phyloP scores from a whole-genome alignment of 2,888 invertebrate species.

The Lasius platythorax region DNA sequence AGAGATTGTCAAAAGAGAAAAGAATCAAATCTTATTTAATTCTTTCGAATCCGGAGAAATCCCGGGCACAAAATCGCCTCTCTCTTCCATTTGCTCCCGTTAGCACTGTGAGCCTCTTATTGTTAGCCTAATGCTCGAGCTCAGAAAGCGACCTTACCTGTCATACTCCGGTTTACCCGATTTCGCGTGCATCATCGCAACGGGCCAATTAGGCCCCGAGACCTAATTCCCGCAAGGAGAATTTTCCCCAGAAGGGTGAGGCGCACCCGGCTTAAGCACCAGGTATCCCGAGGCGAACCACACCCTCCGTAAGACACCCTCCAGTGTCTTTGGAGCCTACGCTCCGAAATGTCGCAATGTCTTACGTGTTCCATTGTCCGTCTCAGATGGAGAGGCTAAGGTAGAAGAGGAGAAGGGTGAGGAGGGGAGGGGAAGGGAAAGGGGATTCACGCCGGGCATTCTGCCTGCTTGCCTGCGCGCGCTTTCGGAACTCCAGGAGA shows the following conservation, averaged over 20 bases:
- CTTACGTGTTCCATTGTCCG: slow-evolving; percentile 80
- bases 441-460: slow-evolving; percentile 69
- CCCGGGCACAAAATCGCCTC: not conserved
- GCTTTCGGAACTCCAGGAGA: not conserved
- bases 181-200: slow-evolving; percentile 20
- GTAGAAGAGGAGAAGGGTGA: not conserved
- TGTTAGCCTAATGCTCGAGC: slow-evolving; percentile 3
- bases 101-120: slow-evolving; percentile 9
- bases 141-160: slow-evolving; percentile 38
- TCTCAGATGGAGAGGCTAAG: slow-evolving; percentile 24
- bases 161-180: slow-evolving; percentile 15
- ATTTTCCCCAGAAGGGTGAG: slow-evolving; percentile 7
- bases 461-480: slow-evolving; percentile 62
- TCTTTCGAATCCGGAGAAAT: not conserved
- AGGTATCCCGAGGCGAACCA: not conserved
- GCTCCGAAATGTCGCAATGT: slow-evolving; percentile 83
- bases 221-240: slow-evolving; percentile 19
- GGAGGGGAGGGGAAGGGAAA: not conserved
- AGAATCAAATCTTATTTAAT: not conserved
- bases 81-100: not conserved
- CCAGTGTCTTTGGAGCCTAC: slow-evolving; percentile 38
- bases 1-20: not conserved
- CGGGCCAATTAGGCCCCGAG: slow-evolving; percentile 7
- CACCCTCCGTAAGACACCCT: not conserved
- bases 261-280: slow-evolving; percentile 1